A percentile compares a stretch with the other conserved stretches of the same genome.
Conservation (phyloP, 2,113 vertebrate genomes). For the Eleginops maclovinus region DNA sequence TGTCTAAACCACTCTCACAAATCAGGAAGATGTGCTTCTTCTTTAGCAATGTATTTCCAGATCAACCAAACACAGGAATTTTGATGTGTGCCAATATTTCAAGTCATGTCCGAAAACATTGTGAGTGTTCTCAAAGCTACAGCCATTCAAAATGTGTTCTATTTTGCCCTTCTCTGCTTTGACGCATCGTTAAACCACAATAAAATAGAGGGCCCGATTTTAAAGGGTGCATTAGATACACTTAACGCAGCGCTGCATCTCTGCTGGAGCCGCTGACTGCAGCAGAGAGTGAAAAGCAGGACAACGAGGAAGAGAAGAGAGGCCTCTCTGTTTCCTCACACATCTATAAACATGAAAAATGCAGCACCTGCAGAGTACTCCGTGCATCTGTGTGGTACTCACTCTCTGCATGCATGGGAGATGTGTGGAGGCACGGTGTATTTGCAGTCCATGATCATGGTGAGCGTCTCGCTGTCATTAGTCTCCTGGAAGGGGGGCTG, state of each 20-base stretch:
- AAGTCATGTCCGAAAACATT: not conserved
- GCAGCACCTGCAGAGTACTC: slow-evolving; percentile 74
- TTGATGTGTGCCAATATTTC: slow-evolving; percentile 2
- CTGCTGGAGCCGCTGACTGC: slow-evolving; percentile 59
- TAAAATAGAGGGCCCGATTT: slow-evolving; percentile 67
- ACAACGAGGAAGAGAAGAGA: slow-evolving; percentile 34
- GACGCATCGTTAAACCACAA: slow-evolving; percentile 42
- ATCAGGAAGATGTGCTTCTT: slow-evolving; percentile 17
- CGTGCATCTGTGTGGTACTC: slow-evolving; percentile 66
- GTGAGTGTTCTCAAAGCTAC: slow-evolving; percentile 4
- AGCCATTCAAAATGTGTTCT: slow-evolving; percentile 14
- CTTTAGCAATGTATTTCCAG: not conserved
- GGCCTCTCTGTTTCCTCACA: slow-evolving; percentile 50
- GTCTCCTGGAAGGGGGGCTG: slow-evolving; percentile 98
- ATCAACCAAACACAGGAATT: slow-evolving; percentile 19
- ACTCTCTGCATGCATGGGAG: slow-evolving; percentile 95
- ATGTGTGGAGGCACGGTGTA: slow-evolving; percentile 94
- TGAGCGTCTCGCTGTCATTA: slow-evolving; percentile 98
- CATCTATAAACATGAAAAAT: slow-evolving; percentile 79
- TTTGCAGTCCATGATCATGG: slow-evolving; percentile 99
- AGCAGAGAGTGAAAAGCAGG: slow-evolving; percentile 56
- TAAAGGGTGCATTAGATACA: slow-evolving; percentile 72
- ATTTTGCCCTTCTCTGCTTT: slow-evolving; percentile 14
- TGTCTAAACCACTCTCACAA: slow-evolving; percentile 3
- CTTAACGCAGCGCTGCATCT: slow-evolving; percentile 68